These are phyloP conservation scores for Zygaena filipendulae DNA, from an alignment of 2,888 invertebrate genomes.

Conservation along the genomic window DNA sequence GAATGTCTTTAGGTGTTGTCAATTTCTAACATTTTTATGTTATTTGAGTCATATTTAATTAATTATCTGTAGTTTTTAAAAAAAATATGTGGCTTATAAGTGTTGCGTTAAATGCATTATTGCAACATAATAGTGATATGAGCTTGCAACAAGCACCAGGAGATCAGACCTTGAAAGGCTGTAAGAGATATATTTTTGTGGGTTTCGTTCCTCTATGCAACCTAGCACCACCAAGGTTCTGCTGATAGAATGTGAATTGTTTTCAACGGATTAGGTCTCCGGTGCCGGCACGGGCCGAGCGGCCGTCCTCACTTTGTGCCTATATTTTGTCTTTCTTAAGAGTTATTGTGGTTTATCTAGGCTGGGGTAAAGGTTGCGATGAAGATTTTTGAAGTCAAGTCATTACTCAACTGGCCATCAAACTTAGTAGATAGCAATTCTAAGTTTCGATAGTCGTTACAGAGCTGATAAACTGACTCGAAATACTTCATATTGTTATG, in stretches of 20 bases:
- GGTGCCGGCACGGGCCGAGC: constrained; percentile 34
- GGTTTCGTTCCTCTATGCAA: no score
- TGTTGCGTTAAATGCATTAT: constrained; percentile 33
- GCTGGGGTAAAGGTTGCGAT: no score
- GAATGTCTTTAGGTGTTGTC: constrained; percentile 50
- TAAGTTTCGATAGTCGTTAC: no score
- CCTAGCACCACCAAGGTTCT: no score
- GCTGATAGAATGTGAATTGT: no score
- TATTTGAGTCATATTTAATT: constrained; percentile 25
- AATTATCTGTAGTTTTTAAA: constrained; percentile 26
- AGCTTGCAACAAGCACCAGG: constrained; percentile 25
- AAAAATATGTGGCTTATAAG: constrained; percentile 50
- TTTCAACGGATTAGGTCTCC: no score
- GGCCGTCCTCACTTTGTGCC: constrained; percentile 52
- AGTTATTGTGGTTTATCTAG: constrained; percentile 13
- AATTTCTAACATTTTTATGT: constrained; percentile 43
- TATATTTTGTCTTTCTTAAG: constrained; percentile 27
- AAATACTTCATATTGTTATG: no score
- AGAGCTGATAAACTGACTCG: no score
- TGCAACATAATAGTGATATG: constrained; percentile 28
- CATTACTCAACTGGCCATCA: constrained; percentile 9
- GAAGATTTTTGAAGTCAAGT: constrained; percentile 12
- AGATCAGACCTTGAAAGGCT: no score
- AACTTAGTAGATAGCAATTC: constrained; percentile 5
- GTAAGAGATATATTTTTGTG: no score